phyloP scores from a whole-genome alignment of 2,113 vertebrate species.

The Clupea harengus region DNA sequence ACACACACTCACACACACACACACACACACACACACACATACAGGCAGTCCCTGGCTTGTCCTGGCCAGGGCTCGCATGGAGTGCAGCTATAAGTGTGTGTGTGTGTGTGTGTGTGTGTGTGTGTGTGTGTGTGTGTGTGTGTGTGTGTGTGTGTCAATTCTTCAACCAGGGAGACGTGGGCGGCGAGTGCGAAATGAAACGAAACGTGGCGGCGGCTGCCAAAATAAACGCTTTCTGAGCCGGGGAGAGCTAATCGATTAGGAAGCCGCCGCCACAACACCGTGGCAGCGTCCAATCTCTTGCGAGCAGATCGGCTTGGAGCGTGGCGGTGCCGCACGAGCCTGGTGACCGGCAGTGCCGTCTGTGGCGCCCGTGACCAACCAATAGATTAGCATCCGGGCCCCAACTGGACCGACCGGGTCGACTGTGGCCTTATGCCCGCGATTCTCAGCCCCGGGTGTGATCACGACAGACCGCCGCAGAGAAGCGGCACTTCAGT shows the following conservation, averaged over 20 bases:
- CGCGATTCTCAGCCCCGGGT: not conserved
- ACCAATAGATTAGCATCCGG: slow-evolving; percentile 35
- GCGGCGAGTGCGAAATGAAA: too few relatives aligned
- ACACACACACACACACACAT: slow-evolving; percentile 32
- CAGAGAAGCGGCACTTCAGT: not conserved
- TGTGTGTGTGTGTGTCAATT: too few relatives aligned
- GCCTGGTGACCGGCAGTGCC: not conserved
- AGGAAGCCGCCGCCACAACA: slow-evolving; percentile 26
- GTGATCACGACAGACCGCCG: not conserved
- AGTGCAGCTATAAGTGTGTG: too few relatives aligned
- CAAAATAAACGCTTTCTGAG: slow-evolving; percentile 48
- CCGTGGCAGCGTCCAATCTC: slow-evolving; percentile 19
- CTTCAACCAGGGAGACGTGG: too few relatives aligned
- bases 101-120: too few relatives aligned
- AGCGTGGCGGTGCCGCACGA: slow-evolving; percentile 24
- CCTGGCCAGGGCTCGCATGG: slow-evolving; percentile 25
- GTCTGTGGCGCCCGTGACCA: slow-evolving; percentile 35
- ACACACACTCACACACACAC: not conserved
- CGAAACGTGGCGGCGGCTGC: slow-evolving; percentile 7
- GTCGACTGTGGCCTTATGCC: not conserved
- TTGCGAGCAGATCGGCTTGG: slow-evolving; percentile 30
- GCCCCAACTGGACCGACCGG: slow-evolving; percentile 1
- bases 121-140: too few relatives aligned
- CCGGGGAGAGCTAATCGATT: slow-evolving; percentile 47
- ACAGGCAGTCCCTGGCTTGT: slow-evolving; percentile 25